Base-by-base conservation (phyloP, 2,888 invertebrate species). In the Exephanes ischioxanthus region DNA sequence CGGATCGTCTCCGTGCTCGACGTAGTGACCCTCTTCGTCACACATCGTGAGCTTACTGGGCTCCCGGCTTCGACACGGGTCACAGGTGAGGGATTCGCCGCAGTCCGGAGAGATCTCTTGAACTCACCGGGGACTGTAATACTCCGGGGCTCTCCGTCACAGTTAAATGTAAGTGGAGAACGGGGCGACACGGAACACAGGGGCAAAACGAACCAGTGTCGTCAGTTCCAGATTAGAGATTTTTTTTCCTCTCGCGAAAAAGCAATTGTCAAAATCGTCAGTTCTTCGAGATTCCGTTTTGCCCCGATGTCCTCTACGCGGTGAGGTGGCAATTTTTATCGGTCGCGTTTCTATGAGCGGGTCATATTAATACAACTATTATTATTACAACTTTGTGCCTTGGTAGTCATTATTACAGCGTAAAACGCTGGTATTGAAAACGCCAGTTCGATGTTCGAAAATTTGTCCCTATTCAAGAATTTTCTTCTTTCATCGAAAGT, bases 61-160 rank as follows among this genome's bases (percentile, higher is more conserved):
- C 58, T 58, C 66, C 80, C 61, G 58, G 79, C 67, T 87, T 85
- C 83, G 87, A 76, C 88, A 86, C 85, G 90, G 91, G 91, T 92
- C 92, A 92, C 91, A 92, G 92, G 91, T 91, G 92, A 92, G 91
- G 88, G 92, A 92, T 90, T 92, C 88, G 89, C 58, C 58, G 76
- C 51, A 76, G 51, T 63, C n/a, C 9, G 22, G 11, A 14, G n/a
- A 33, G 16, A 19, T 51, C 33, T 53, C 66, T 53, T 55, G 30
- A 53, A 72, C 53, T 72, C 37, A 53, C 48, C 9, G 70, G 22
- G 19, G 66, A 76, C 58, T 58, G 14, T 26, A 58, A 48, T 26
- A 26, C 58, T 22, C 3, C 22, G 7, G 6, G 45, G 41, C n/a
- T 72, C 76, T 70, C 82, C 26, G 45, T 48, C 45, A 48, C 45